Evolutionary conservation across 2,797 vertebrate species (phyloP).

Genomic region (Tangara arthus): DNA sequence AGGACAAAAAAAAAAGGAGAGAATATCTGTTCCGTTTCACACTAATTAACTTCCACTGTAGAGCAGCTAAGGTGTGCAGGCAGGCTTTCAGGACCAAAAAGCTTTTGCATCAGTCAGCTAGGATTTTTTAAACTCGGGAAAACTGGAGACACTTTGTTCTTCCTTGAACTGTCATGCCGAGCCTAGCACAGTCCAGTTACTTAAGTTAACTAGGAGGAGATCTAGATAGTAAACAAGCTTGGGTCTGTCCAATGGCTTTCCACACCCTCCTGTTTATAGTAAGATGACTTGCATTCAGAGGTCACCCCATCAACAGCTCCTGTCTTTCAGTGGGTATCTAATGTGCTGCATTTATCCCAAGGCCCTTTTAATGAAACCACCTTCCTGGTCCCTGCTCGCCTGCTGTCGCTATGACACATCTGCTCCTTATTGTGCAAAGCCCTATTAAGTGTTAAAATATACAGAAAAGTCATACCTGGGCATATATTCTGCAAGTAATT

Average conservation of each 20-base stretch:
- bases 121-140: conserved; percentile 49
- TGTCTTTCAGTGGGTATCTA: conserved; percentile 74
- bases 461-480: neutral
- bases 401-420: conserved; percentile 71
- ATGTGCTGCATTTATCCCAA: conserved; percentile 71
- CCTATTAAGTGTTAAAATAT: conserved; percentile 32
- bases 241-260: conserved; percentile 76
- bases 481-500: neutral
- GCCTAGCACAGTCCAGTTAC: conserved; percentile 39
- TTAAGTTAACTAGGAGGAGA: conserved; percentile 75
- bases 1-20: neutral
- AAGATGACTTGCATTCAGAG: conserved; percentile 78
- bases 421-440: conserved; percentile 61
- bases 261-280: conserved; percentile 80
- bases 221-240: conserved; percentile 74
- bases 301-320: conserved; percentile 77
- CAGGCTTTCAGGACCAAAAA: conserved; percentile 2
- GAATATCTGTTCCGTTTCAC: neutral
- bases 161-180: conserved; percentile 46
- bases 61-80: conserved; percentile 6
- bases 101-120: neutral
- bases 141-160: conserved; percentile 66
- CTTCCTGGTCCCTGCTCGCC: conserved; percentile 66
- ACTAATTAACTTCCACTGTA: conserved; percentile 50
- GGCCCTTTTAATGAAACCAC: conserved; percentile 70